Base-by-base conservation (phyloP, 2,888 invertebrate genomes). In the Linnaemya vulpina region DNA sequence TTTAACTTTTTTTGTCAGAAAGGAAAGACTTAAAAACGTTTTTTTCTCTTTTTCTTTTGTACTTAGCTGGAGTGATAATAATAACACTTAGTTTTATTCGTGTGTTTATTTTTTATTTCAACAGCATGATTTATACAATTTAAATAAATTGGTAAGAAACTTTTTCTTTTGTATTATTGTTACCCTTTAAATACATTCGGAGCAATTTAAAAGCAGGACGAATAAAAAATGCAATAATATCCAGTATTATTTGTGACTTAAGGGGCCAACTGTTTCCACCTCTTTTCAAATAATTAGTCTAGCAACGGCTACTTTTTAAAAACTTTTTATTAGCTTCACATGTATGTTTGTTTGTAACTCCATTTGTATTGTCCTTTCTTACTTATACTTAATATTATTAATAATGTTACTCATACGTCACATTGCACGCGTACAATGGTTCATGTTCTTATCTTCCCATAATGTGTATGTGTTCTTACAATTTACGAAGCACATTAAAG, bases 111-210 rank as follows among this genome's bases (percentile, higher is more conserved):
- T 80, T 80, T 80, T 80, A 63, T 51, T 77, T 49, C 73, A 71
- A 77, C 77, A 63, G 68, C 79, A 81, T 84, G 81, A 84, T 84
- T 81, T 84, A 84, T 81, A 74, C 77, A 70, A 81, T 78, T 74
- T 74, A 76, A 80, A 70, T 73, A 84, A 76, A 67, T 73, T 60
- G 71, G 35, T 38, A 17, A 25, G 53, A 38, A 30, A 5, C n/a
- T 3, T 7, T 43, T 30, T 17, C 38, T 60, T 20, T 35, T 58
- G 15, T 58, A 74, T 78, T 25, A 75, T 65, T 58, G 65, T 80
- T 73, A 76, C 17, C 65, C 71, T 77, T 80, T 73, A 38, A 68
- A 73, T 67, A 60, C 30, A 74, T 74, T 65, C 22, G 51, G 3
- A 38, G 43, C 20, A 22, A 25, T 1, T 9, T 17, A n/a, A 22